These are phyloP conservation scores for Strongylocentrotus purpuratus DNA, from an alignment of 35 echinoderm and acorn worm genomes.

Conservation along the genomic window DNA sequence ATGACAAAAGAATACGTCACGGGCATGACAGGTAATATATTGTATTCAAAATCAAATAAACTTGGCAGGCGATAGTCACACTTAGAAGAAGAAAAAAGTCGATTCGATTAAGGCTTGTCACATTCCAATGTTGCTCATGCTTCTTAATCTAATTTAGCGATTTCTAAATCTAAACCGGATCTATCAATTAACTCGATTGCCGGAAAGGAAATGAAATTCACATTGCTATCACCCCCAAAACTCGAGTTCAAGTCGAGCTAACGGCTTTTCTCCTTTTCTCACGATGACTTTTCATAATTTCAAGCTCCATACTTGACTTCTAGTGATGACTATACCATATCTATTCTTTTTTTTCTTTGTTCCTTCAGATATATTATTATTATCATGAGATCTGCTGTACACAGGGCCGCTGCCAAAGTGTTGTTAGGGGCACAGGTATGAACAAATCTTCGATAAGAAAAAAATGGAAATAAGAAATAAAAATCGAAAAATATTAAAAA, in stretches of 20 bases:
- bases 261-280: background rate
- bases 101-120: conserved; percentile 2
- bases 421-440: too few relatives aligned
- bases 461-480: too few relatives aligned
- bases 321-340: background rate
- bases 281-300: background rate
- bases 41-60: background rate
- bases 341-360: background rate
- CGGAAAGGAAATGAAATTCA: conserved; percentile 42
- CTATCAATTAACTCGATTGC: conserved; percentile 35
- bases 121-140: background rate
- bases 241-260: conserved; percentile 9
- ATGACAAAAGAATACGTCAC: conserved; percentile 8
- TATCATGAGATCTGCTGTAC: background rate
- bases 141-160: conserved; percentile 42
- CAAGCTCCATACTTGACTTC: background rate
- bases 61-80: background rate
- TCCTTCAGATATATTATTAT: background rate
- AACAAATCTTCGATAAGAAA: too few relatives aligned
- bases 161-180: conserved; percentile 36
- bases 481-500: too few relatives aligned
- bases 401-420: too few relatives aligned
- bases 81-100: background rate
- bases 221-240: background rate
- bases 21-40: background rate